phyloP scores from a whole-genome alignment of 2,113 vertebrate genomes.

The Romanogobio albipinnatus region DNA sequence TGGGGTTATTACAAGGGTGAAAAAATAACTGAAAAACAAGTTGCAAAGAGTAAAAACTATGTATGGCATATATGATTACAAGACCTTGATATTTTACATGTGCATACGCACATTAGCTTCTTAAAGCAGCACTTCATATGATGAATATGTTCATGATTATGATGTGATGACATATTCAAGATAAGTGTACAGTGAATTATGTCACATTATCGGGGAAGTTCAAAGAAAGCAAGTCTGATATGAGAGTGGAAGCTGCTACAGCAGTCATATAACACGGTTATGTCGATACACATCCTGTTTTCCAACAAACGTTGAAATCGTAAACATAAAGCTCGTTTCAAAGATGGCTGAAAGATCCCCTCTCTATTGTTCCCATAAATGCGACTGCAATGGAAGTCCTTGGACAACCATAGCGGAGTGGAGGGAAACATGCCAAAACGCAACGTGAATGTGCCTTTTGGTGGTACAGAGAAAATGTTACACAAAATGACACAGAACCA shows the following conservation, averaged over 20 bases:
- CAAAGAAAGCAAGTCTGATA: constrained; percentile 54
- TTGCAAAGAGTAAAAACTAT: constrained; percentile 51
- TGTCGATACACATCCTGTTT: background rate
- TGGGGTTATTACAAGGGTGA: constrained; percentile 73
- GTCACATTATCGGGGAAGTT: constrained; percentile 63
- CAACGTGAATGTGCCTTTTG: constrained; percentile 4
- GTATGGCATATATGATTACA: constrained; percentile 58
- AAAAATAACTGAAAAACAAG: constrained; percentile 32
- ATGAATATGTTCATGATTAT: constrained; percentile 72
- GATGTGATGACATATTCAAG: constrained; percentile 70
- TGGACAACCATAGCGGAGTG: constrained; percentile 56
- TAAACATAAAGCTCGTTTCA: constrained; percentile 26
- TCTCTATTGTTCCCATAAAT: constrained; percentile 53
- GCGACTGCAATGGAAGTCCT: constrained; percentile 74
- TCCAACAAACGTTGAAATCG: constrained; percentile 16
- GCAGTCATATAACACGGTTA: background rate
- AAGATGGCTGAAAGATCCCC: constrained; percentile 27
- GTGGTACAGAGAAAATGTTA: constrained; percentile 13
- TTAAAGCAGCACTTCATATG: constrained; percentile 76
- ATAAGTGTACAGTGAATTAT: constrained; percentile 58
- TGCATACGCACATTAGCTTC: constrained; percentile 79
- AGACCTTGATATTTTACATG: constrained; percentile 74
- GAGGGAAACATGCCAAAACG: constrained; percentile 23
- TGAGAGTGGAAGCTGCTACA: constrained; percentile 25
- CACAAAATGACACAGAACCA: constrained; percentile 70